A percentile compares a stretch with the other conserved stretches of the same genome.
Conservation (phyloP, 2,888 invertebrate genomes). For the Microchrysa polita region DNA sequence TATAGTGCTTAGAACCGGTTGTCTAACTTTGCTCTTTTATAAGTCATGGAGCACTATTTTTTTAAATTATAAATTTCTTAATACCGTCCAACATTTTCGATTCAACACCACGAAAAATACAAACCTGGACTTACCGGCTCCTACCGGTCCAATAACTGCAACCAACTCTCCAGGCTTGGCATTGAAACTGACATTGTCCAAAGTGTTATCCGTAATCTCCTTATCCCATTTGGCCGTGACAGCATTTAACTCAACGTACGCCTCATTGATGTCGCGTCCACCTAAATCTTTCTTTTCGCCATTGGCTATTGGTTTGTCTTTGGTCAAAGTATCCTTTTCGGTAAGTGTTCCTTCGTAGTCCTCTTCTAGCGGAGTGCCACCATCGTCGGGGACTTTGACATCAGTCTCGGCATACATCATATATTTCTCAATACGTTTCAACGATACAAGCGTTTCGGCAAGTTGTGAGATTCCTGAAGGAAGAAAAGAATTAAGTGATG, state of each 20-base stretch:
- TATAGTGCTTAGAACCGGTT: too few species aligned
- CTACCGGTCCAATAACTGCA: conserved; percentile 78
- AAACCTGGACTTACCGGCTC: conserved; percentile 70
- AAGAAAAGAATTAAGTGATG: too few species aligned
- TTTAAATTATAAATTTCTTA: too few species aligned
- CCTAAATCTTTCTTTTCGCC: conserved; percentile 55
- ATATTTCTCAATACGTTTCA: conserved; percentile 68
- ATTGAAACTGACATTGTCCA: conserved; percentile 74
- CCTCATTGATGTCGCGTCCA: conserved; percentile 56
- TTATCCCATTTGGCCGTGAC: conserved; percentile 76
- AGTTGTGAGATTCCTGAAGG: conserved; percentile 70
- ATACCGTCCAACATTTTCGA: too few species aligned
- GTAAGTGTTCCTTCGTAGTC: not conserved
- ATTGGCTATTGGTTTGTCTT: conserved; percentile 53
- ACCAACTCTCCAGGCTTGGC: conserved; percentile 72
- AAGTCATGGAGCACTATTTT: too few species aligned
- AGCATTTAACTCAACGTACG: conserved; percentile 70
- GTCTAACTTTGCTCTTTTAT: too few species aligned
- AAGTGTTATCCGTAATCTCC: conserved; percentile 71
- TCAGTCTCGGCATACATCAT: conserved; percentile 71
- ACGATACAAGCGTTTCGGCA: conserved; percentile 72
- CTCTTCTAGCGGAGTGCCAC: not conserved
- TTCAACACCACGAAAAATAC: not conserved
- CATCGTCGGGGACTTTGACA: not conserved
- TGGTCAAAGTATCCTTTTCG: not conserved